Percentiles rank a stretch among this genome's conserved stretches.
Evolutionary conservation across 2,797 vertebrate species (phyloP).

Genomic region (Gallinago solitaria): DNA sequence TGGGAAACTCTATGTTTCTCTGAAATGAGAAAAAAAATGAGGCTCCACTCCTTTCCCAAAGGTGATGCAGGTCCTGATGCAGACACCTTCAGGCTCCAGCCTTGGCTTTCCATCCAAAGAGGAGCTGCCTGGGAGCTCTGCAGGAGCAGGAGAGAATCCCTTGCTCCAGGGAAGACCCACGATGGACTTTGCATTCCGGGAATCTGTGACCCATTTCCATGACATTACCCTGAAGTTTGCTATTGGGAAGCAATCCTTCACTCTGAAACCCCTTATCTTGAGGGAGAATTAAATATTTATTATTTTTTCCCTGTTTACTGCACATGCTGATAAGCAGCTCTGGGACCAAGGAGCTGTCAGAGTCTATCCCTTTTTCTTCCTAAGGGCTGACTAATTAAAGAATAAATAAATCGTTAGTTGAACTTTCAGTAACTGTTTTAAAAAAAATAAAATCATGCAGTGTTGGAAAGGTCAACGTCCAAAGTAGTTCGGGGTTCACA

Average conservation of each 20-base stretch:
- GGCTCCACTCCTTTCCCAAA: not conserved
- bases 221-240: not conserved
- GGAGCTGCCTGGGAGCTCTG: not conserved
- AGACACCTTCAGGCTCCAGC: not conserved
- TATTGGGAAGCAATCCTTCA: constrained; percentile 47
- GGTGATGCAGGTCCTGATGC: not conserved
- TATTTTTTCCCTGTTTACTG: constrained; percentile 38
- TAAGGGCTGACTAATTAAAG: constrained; percentile 41
- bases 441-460: constrained; percentile 12
- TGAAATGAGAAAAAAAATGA: not conserved
- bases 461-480: constrained; percentile 38
- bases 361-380: not conserved
- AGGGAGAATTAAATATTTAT: constrained; percentile 44
- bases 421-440: constrained; percentile 35
- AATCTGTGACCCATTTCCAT: constrained; percentile 3
- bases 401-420: constrained; percentile 43
- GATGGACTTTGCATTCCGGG: not conserved
- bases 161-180: not conserved
- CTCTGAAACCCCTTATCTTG: constrained; percentile 37
- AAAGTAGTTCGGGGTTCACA: constrained; percentile 7
- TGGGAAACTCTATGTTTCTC: not conserved
- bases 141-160: accelerated
- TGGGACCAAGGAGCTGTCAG: constrained; percentile 18
- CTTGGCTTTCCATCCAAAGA: not conserved
- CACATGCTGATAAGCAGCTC: constrained; percentile 39